Evolutionary conservation across 1,140 invertebrate genomes (phyloP).

Genomic region (Akabosia matsudoensis): DNA sequence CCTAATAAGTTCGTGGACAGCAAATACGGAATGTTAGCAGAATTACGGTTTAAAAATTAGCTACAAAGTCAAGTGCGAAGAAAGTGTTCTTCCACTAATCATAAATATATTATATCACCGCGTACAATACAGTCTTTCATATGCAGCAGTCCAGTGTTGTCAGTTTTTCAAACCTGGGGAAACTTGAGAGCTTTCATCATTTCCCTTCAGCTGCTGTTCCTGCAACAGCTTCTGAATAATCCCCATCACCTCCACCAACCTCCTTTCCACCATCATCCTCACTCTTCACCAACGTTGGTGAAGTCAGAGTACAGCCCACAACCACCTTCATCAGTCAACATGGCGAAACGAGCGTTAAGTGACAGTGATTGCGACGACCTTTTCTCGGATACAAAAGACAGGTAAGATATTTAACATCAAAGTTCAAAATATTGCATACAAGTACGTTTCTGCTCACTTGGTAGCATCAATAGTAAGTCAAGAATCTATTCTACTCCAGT

Average conservation of each 20-base stretch:
- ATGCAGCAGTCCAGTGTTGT: conserved; percentile 25
- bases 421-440: neutral
- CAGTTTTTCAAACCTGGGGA: conserved; percentile 19
- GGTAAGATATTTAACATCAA: conserved; percentile 33
- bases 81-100: too few relatives aligned
- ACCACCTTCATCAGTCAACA: neutral
- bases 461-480: too few relatives aligned
- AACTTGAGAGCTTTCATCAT: conserved; percentile 18
- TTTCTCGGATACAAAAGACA: conserved; percentile 47
- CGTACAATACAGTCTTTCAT: neutral
- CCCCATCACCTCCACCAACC: conserved; percentile 9
- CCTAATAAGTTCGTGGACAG: too few relatives aligned
- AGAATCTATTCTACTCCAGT: too few relatives aligned
- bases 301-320: conserved; percentile 3
- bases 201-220: conserved; percentile 27
- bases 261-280: neutral
- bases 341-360: conserved; percentile 43
- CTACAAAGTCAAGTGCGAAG: too few relatives aligned
- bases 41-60: too few relatives aligned
- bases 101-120: too few relatives aligned
- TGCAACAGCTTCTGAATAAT: conserved; percentile 20
- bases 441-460: neutral
- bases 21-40: too few relatives aligned
- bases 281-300: neutral
- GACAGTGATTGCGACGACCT: conserved; percentile 47